phyloP scores from a whole-genome alignment of 2,888 invertebrate genomes.

The Phalera bucephala region DNA sequence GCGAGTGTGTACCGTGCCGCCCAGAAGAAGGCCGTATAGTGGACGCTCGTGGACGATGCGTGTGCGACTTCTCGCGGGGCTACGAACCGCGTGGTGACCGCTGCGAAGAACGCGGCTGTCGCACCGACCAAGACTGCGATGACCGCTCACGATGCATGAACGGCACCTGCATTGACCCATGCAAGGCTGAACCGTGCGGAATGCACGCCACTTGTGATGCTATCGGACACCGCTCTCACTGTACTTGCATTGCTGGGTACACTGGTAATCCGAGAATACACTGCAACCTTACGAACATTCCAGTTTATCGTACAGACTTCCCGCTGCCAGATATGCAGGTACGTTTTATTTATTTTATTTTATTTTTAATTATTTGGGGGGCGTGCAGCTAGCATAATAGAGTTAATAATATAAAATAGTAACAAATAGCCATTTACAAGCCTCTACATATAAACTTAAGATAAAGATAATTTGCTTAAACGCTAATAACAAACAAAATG shows the following conservation, averaged over 20 bases:
- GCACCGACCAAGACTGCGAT: constrained; percentile 88
- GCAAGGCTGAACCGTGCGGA: constrained; percentile 88
- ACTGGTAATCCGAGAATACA: constrained; percentile 89
- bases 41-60: constrained; percentile 90
- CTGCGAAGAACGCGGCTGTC: constrained; percentile 90
- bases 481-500: no score
- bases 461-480: no score
- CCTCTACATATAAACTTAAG: no score
- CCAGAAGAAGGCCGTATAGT: constrained; percentile 88
- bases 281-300: constrained; percentile 82
- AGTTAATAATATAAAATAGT: no score
- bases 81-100: constrained; percentile 90
- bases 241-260: constrained; percentile 90
- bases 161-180: constrained; percentile 91
- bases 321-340: constrained; percentile 91
- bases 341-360: no score
- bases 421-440: no score
- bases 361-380: no score
- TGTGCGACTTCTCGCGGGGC: constrained; percentile 91
- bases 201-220: constrained; percentile 90
- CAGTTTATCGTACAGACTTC: constrained; percentile 88
- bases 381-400: no score
- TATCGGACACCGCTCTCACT: constrained; percentile 88
- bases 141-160: constrained; percentile 90
- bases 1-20: constrained; percentile 90